phyloP scores from a whole-genome alignment of 2,888 invertebrate species.

The Clepsis dumicolana region DNA sequence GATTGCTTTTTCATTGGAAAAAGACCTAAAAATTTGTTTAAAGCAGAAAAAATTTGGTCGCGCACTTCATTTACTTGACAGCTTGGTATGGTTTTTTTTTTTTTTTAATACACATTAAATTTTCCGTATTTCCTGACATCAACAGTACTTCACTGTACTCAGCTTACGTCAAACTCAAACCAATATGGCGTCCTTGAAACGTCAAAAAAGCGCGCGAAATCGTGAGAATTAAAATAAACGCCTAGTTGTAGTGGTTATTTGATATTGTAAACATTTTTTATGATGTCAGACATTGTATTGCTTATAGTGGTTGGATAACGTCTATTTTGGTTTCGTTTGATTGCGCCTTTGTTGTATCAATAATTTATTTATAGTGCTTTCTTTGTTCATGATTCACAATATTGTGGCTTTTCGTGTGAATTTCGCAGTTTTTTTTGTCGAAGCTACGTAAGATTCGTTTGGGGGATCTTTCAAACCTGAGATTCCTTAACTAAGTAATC shows the following conservation, averaged over 20 bases:
- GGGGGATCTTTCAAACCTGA: too few relatives aligned
- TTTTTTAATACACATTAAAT: too few relatives aligned
- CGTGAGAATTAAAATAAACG: conserved; percentile 27
- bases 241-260: conserved; percentile 35
- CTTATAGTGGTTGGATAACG: background rate
- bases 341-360: background rate
- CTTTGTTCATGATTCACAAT: background rate
- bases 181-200: conserved; percentile 62
- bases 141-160: conserved; percentile 44
- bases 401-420: background rate
- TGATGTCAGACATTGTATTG: conserved; percentile 5
- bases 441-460: too few relatives aligned
- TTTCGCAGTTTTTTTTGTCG: background rate
- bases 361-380: background rate
- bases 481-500: too few relatives aligned
- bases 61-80: too few relatives aligned
- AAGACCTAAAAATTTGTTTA: too few relatives aligned
- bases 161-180: conserved; percentile 64
- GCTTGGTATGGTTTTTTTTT: too few relatives aligned
- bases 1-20: too few relatives aligned
- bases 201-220: conserved; percentile 63
- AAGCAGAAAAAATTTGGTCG: too few relatives aligned
- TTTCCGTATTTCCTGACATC: background rate
- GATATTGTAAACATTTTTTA: conserved; percentile 44
- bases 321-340: background rate